phyloP scores from a whole-genome alignment of 2,113 vertebrate genomes.

The Acinonyx jubatus region DNA sequence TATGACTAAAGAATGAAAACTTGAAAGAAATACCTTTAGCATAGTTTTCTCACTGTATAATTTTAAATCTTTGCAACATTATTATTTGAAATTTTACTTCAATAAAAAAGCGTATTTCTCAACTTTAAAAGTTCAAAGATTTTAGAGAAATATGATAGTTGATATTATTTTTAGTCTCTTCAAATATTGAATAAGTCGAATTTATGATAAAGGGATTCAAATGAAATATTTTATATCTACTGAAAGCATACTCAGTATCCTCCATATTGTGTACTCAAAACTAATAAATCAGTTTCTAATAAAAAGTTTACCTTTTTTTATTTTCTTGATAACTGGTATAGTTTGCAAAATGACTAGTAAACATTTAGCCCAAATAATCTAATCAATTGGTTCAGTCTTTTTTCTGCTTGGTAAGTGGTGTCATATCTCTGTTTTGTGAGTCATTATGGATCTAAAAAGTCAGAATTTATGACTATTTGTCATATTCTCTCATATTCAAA shows the following conservation, averaged over 20 bases:
- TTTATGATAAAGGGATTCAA: background rate
- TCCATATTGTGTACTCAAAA: background rate
- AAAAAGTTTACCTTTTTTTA: background rate
- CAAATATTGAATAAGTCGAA: background rate
- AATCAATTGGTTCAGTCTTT: background rate
- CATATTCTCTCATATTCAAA: background rate
- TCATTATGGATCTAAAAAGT: background rate
- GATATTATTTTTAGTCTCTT: background rate
- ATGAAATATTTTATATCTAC: background rate
- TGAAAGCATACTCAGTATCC: background rate
- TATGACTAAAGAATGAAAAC: background rate
- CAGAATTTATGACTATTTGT: background rate
- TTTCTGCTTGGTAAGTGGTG: background rate
- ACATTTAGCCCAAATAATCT: background rate
- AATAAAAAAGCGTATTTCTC: background rate
- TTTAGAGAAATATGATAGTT: background rate
- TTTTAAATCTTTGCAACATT: background rate
- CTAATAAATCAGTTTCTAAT: background rate
- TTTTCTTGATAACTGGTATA: background rate
- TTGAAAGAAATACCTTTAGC: background rate
- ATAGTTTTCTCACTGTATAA: background rate
- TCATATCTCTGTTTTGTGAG: background rate
- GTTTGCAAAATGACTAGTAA: background rate
- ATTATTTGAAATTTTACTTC: background rate
- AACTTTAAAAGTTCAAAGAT: background rate